Percentiles rank a stretch among this genome's conserved stretches.
Evolutionary conservation across 1,140 invertebrate species (phyloP).

Genomic region (Anastrepha obliqua): DNA sequence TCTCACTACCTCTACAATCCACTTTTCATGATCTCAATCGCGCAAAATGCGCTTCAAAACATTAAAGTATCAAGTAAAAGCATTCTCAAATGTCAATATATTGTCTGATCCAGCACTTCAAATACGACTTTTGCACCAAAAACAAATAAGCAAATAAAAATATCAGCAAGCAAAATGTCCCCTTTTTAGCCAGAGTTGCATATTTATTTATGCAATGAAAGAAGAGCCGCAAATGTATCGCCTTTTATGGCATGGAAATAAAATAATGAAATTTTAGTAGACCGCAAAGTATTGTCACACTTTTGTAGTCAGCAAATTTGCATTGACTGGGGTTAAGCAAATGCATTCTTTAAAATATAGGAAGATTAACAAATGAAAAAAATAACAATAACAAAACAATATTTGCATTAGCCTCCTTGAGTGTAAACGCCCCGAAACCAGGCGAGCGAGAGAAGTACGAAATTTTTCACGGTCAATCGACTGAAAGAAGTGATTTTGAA

Average conservation of each 20-base stretch:
- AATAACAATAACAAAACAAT: not conserved
- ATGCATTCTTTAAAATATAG: not conserved
- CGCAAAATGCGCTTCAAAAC: too few relatives aligned
- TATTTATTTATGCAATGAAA: conserved; percentile 36
- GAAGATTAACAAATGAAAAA: conserved; percentile 6
- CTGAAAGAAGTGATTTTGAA: not conserved
- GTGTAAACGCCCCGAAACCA: not conserved
- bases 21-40: too few relatives aligned
- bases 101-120: not conserved
- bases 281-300: conserved; percentile 18
- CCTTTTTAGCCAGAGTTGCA: conserved; percentile 8
- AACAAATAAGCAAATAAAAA: conserved; percentile 30
- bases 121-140: conserved; percentile 3
- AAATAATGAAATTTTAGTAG: conserved; percentile 48
- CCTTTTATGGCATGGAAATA: not conserved
- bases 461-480: conserved; percentile 46
- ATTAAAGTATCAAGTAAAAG: not conserved
- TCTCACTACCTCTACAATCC: too few relatives aligned
- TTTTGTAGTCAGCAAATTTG: conserved; percentile 14
- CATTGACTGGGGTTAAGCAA: not conserved
- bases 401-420: not conserved
- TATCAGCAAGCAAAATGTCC: not conserved
- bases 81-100: not conserved
- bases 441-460: not conserved
- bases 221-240: conserved; percentile 1